These are phyloP conservation scores for Brachionus asplanchnoidis DNA, from an alignment of 1,140 invertebrate species.

Conservation along the genomic window DNA sequence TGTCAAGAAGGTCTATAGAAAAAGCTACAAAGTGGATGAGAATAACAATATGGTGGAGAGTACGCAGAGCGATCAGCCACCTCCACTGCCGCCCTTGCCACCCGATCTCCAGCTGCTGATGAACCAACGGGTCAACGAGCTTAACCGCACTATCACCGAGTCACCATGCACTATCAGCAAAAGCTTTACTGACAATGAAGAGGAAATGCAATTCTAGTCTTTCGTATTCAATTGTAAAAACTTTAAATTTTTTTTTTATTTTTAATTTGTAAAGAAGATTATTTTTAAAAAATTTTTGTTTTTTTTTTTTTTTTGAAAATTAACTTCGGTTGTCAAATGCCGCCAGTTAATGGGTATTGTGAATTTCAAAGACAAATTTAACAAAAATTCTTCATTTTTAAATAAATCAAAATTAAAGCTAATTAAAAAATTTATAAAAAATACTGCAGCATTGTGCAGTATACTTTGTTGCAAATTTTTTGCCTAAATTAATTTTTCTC, in stretches of 20 bases:
- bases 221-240: background rate
- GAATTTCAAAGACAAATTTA: too few relatives aligned
- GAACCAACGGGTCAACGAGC: background rate
- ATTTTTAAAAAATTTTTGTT: background rate
- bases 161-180: background rate
- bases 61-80: background rate
- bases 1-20: background rate
- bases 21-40: background rate
- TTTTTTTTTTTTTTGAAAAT: background rate
- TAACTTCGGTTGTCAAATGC: background rate
- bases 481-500: too few relatives aligned
- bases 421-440: too few relatives aligned
- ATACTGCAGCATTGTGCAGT: too few relatives aligned
- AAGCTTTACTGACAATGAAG: background rate
- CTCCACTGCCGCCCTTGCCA: constrained; percentile 14
- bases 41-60: background rate
- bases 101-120: background rate
- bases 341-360: background rate
- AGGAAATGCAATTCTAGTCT: background rate
- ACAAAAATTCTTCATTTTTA: too few relatives aligned
- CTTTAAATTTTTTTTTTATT: background rate
- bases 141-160: background rate
- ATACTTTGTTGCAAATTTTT: too few relatives aligned
- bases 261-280: background rate
- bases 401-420: too few relatives aligned